Evolutionary conservation across 2,113 vertebrate species (phyloP).

Genomic region (Potamarius usumacintae): DNA sequence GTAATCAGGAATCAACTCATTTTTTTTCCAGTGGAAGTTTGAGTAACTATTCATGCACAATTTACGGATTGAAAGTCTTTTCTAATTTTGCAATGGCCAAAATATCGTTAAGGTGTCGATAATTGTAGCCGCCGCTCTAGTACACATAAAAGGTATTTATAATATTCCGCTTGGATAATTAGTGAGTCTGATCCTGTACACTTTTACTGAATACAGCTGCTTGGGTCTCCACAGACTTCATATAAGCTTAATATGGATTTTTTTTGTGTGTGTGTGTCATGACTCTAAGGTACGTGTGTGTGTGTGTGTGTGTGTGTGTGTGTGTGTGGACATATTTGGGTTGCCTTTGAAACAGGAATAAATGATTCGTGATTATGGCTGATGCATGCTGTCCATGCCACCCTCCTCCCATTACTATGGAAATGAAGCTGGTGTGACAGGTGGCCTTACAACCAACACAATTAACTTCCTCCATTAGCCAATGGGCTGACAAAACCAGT

Average conservation of each 20-base stretch:
- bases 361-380: conserved; percentile 55
- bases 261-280: neutral
- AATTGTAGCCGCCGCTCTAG: neutral
- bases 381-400: conserved; percentile 80
- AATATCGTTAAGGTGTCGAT: too few relatives aligned
- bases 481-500: conserved; percentile 84
- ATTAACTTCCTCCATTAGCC: conserved; percentile 93
- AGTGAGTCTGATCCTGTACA: neutral
- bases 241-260: neutral
- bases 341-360: conserved; percentile 7
- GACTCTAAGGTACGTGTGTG: neutral
- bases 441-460: conserved; percentile 94
- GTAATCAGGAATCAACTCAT: too few relatives aligned
- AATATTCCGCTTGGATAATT: neutral
- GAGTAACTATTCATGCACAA: too few relatives aligned
- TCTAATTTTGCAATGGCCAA: too few relatives aligned
- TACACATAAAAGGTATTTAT: neutral
- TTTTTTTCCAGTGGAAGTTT: too few relatives aligned
- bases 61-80: too few relatives aligned
- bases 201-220: neutral
- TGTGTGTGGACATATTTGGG: neutral
- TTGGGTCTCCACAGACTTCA: neutral
- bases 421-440: conserved; percentile 94
- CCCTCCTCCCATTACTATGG: conserved; percentile 89
- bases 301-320: conserved; percentile 17